phyloP scores from a whole-genome alignment of 2,888 invertebrate genomes.

The Timandra comae region DNA sequence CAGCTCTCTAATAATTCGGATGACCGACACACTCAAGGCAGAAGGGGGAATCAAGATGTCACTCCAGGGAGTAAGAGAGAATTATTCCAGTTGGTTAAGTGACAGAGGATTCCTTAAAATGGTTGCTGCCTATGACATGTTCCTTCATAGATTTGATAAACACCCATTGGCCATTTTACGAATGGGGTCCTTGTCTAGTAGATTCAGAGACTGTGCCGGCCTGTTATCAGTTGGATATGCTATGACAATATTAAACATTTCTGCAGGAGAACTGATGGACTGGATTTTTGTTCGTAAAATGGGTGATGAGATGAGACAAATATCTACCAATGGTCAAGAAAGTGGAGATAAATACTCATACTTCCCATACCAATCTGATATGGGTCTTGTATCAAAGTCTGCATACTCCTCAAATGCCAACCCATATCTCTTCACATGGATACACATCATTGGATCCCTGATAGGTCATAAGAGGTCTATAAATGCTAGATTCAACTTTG shows the following conservation, averaged over 20 bases:
- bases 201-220: not conserved
- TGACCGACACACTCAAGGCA: no score
- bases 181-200: not conserved
- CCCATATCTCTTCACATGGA: slow-evolving; percentile 1
- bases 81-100: not conserved
- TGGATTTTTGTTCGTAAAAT: not conserved
- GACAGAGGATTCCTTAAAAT: not conserved
- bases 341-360: slow-evolving; percentile 1
- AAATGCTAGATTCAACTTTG: slow-evolving; percentile 1
- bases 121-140: not conserved
- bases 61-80: no score
- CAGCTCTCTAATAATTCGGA: not conserved
- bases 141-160: not conserved
- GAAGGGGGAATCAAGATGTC: no score
- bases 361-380: slow-evolving; percentile 2
- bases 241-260: not conserved
- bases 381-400: not conserved
- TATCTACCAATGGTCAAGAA: not conserved
- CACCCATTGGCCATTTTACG: not conserved
- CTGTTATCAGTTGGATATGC: not conserved
- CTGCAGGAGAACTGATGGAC: not conserved
- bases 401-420: slow-evolving; percentile 1
- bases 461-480: not conserved
- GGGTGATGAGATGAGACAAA: not conserved
- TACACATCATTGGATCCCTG: not conserved